phyloP scores from a whole-genome alignment of 2,113 vertebrate genomes.

The Hystrix brachyura region DNA sequence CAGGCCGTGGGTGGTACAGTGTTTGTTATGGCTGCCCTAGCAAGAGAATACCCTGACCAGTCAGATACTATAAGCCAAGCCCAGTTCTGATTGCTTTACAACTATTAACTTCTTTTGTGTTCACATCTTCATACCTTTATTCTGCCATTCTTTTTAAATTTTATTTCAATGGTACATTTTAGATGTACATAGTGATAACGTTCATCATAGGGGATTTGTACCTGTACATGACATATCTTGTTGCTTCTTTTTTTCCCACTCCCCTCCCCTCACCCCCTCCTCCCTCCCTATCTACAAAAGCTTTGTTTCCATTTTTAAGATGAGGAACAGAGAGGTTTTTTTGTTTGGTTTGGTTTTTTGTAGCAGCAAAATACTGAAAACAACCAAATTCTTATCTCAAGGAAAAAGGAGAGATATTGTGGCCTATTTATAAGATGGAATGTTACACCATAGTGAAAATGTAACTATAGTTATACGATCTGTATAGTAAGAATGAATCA shows the following conservation, averaged over 20 bases:
- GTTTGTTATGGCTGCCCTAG: not conserved
- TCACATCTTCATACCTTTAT: not conserved
- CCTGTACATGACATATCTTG: no score
- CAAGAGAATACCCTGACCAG: not conserved
- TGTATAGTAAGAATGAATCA: not conserved
- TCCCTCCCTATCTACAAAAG: no score
- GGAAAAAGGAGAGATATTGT: not conserved
- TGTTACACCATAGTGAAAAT: not conserved
- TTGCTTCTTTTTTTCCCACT: no score
- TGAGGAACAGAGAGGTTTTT: not conserved
- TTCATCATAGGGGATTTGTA: no score
- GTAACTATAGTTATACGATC: not conserved
- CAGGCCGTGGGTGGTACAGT: not conserved
- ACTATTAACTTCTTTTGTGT: not conserved
- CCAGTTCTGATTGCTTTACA: not conserved
- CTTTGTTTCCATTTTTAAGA: conserved; percentile 15
- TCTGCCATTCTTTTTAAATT: not conserved
- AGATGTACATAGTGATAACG: no score
- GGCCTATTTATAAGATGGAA: not conserved
- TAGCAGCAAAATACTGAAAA: conserved; percentile 28
- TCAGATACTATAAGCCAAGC: not conserved
- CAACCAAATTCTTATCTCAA: not conserved
- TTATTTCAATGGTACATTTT: no score
- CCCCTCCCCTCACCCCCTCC: no score
- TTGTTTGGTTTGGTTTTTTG: not conserved